Conservation (phyloP, 2,797 vertebrate species). For the Decapterus maruadsi region DNA sequence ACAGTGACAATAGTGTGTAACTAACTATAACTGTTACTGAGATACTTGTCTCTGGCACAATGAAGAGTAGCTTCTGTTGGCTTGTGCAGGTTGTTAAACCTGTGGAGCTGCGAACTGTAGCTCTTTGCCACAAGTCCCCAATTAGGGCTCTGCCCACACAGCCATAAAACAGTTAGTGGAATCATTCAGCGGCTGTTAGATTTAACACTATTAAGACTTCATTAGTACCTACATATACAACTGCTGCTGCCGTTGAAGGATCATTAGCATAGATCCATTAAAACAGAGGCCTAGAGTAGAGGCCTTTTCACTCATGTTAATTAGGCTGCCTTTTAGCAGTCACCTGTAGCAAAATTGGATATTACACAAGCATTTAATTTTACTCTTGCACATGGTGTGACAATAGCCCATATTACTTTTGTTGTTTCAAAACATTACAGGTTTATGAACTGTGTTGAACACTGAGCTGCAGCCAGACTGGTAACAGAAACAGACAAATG, state of each 20-base stretch:
- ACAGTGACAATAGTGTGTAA: background rate
- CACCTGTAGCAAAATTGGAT: conserved; percentile 12
- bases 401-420: background rate
- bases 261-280: conserved; percentile 79
- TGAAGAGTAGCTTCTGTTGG: conserved; percentile 52
- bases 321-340: conserved; percentile 44
- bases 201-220: conserved; percentile 87
- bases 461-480: background rate
- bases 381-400: conserved; percentile 4
- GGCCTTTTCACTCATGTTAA: conserved; percentile 59
- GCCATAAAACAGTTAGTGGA: conserved; percentile 88
- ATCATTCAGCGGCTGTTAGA: conserved; percentile 85
- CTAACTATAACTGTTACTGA: conserved; percentile 1
- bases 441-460: background rate
- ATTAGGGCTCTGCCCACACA: conserved; percentile 87
- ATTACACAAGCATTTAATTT: background rate
- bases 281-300: conserved; percentile 37
- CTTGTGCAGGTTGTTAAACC: conserved; percentile 76
- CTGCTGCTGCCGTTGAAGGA: conserved; percentile 64
- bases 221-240: conserved; percentile 83
- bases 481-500: background rate
- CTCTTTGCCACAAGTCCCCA: conserved; percentile 82
- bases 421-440: conserved; percentile 8
- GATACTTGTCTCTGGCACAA: conserved; percentile 34
- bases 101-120: conserved; percentile 72